Evolutionary conservation across 2,888 invertebrate species (phyloP).

Genomic region (Galerucella calmariensis): DNA sequence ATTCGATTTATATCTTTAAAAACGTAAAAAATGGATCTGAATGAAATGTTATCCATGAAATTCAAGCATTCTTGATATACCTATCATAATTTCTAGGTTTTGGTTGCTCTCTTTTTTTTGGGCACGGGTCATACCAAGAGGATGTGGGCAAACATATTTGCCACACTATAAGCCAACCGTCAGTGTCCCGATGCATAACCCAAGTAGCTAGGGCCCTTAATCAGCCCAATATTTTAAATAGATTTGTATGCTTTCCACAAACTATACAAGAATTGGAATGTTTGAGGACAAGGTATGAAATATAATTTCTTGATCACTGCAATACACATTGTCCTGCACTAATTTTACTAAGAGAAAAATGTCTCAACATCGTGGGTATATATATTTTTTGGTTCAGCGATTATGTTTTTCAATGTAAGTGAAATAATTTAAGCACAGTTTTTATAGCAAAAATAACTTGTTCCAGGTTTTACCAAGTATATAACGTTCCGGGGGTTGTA

Average conservation of each 20-base stretch:
- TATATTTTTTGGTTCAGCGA: too few relatives aligned
- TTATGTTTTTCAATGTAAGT: too few relatives aligned
- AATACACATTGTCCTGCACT: background rate
- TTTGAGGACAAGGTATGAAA: conserved; percentile 4
- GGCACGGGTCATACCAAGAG: background rate
- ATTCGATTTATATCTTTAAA: background rate
- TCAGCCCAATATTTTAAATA: background rate
- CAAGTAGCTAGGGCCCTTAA: background rate
- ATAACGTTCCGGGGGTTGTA: too few relatives aligned
- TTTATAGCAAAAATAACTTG: too few relatives aligned
- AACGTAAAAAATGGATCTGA: background rate
- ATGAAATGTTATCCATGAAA: background rate
- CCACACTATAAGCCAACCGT: background rate
- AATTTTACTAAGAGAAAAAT: background rate
- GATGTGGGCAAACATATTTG: conserved; percentile 1
- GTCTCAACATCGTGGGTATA: background rate
- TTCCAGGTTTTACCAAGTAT: too few relatives aligned
- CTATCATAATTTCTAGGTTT: background rate
- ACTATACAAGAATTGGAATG: background rate
- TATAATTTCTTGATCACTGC: background rate
- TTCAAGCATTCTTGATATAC: background rate
- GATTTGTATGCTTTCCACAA: background rate
- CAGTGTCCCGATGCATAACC: too few relatives aligned
- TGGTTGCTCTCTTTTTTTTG: background rate
- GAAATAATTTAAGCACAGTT: too few relatives aligned